Evolutionary conservation across 2,888 invertebrate species (phyloP), one percentile per base, ranked within the genome.

Genomic region (Diarsia brunnea): DNA sequence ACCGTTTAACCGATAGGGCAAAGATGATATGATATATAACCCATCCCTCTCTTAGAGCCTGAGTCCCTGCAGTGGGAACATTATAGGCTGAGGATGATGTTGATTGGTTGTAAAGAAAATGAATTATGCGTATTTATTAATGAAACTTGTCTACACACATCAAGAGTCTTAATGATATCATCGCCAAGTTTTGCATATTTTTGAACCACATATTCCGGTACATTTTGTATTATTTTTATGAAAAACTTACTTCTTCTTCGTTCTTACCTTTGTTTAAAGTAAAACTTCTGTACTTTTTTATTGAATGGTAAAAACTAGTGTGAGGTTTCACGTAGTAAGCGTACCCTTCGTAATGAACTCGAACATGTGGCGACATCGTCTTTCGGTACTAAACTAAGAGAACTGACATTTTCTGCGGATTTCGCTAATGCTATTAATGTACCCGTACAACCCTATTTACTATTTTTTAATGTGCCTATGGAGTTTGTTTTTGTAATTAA

Each of bases 321-420:
- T 27, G 19, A 43, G 7, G 68, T 61, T 61, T 55, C 53, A 49
- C 27, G 53, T 63, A 27, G 38, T 31, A 24, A 43, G 53, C 38
- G 47, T 73, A 67, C 8, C 24, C 31, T 11, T 51, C 21, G 24
- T 69, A 64, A 74, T 64, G 51, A 75, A 75, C 68, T n/a, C 27
- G 51, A 60, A 53, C 47, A 64, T 65, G 24, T 58, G 31, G 11
- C 16, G 8, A 45, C 31, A 43, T 61, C 38, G 45, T 60, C 10
- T 65, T 14, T 68, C n/a, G 58, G 19, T 43, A 55, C n/a, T 31
- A n/a, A n/a, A 78, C n/a, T n/a, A 11, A n/a, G 21, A 27, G 14
- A 53, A n/a, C 61, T 16, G 21, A 69, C 31, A 60, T 51, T 77
- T 67, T 43, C 19, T 19, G 51, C 10, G 7, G 8, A 38, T 8